Base-by-base conservation (phyloP, 1,140 invertebrate genomes). In the Campoletis sonorensis region DNA sequence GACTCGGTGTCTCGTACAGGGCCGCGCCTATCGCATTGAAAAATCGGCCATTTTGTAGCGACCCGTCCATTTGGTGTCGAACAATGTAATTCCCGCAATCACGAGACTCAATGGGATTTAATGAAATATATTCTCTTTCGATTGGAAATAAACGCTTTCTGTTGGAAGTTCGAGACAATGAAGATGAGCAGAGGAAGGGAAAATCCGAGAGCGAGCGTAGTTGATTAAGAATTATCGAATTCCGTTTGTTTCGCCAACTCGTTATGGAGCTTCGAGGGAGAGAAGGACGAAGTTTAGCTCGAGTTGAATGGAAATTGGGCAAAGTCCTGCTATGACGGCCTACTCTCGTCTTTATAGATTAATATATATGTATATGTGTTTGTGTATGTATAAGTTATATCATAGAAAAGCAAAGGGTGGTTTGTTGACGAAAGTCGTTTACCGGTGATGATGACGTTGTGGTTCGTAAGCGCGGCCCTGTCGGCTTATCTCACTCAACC, bases 391-490 rank as follows among this genome's bases (percentile, higher is more conserved):
- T 79, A 16, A 18, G 51, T 30, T 40, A 79, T 23, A 64, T 77
- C 73, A 75, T 75, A 51, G 49, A 13, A 75, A 75, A 81, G 76
- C 67, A 78, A 81, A 54, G 83, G 83, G 82, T 11, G 67, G 15
- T 15, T 15, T 64, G 23, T 64, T 13, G 8, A 64, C 23, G 61
- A 64, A 64, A 64, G 61, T 64, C 23, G 61, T 64, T 64, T 64
- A 64, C 8, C 61, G 61, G 61, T 27, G 61, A 64, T 64, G 61
- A 64, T 64, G n/a, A 64, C 61, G 23, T 23, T 15, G 61, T 23
- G 58, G 71, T 51, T 37, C 45, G 83, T 26, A 85, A 82, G 70
- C 82, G 81, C 88, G 85, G 84, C 84, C 83, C 85, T 87, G 86
- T 54, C 1, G 84, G 84, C 83, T 85, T 68, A 84, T 83, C 84